Percentiles rank a stretch among this genome's conserved stretches.
Conservation (phyloP, 2,797 vertebrate species). For the Perodicticus potto region DNA sequence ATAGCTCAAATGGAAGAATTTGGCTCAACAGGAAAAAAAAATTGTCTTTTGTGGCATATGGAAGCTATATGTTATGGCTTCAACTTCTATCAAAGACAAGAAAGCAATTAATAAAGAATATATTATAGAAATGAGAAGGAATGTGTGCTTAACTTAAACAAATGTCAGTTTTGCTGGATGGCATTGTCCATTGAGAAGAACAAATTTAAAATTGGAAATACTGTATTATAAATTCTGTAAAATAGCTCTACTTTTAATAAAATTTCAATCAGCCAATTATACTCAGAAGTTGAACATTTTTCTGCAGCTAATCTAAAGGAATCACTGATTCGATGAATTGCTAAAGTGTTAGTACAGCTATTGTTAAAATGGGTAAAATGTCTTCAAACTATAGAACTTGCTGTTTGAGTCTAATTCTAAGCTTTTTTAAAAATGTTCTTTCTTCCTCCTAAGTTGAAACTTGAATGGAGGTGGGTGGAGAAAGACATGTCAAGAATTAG, state of each 20-base stretch:
- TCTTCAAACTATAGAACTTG: slow-evolving; percentile 69
- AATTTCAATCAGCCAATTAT: slow-evolving; percentile 4
- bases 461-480: slow-evolving; percentile 80
- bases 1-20: slow-evolving; percentile 30
- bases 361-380: slow-evolving; percentile 80
- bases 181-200: slow-evolving; percentile 31
- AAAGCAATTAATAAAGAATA: slow-evolving; percentile 57
- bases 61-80: slow-evolving; percentile 31
- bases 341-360: slow-evolving; percentile 64
- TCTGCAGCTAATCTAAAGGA: slow-evolving; percentile 58
- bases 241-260: slow-evolving; percentile 63
- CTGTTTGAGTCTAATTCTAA: slow-evolving; percentile 74
- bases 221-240: slow-evolving; percentile 9
- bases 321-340: slow-evolving; percentile 44
- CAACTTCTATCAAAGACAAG: slow-evolving; percentile 23
- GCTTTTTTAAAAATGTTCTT: slow-evolving; percentile 74
- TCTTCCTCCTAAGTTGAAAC: slow-evolving; percentile 67
- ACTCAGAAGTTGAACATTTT: slow-evolving; percentile 59
- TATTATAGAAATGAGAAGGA: slow-evolving; percentile 57
- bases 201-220: slow-evolving; percentile 61
- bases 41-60: neutral
- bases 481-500: slow-evolving; percentile 74
- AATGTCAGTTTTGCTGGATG: slow-evolving; percentile 52
- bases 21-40: neutral
- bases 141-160: slow-evolving; percentile 16